Percentiles rank a stretch among this genome's conserved stretches.
These are phyloP conservation scores for Paralinhomoeus sp. DNA, from an alignment of 2,888 invertebrate species.

Conservation along the genomic window DNA sequence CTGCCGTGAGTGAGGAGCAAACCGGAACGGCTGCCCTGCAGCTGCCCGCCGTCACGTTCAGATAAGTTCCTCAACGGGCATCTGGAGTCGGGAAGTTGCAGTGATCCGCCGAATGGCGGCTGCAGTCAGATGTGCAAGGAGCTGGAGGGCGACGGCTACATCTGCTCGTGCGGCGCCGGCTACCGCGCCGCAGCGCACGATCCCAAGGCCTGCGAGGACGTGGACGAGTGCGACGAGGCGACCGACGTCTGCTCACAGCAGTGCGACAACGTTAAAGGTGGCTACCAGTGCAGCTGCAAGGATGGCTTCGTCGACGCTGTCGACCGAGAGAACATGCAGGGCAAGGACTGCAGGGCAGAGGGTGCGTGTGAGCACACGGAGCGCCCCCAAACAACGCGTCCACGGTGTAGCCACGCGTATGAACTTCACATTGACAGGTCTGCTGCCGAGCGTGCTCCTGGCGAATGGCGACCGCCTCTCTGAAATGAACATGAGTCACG, in stretches of 20 bases:
- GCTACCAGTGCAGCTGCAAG: slow-evolving; percentile 60
- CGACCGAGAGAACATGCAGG: slow-evolving; percentile 23
- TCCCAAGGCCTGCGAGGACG: slow-evolving; percentile 35
- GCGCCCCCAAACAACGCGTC: too few species aligned
- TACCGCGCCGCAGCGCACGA: slow-evolving; percentile 40
- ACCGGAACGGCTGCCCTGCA: neutral
- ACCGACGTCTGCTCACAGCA: slow-evolving; percentile 71
- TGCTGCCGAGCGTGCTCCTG: slow-evolving; percentile 38
- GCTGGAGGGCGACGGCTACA: slow-evolving; percentile 46
- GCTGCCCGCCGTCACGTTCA: too few species aligned
- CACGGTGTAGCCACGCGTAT: too few species aligned
- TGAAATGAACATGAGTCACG: slow-evolving; percentile 53
- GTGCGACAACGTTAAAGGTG: slow-evolving; percentile 73
- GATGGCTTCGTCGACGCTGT: slow-evolving; percentile 24
- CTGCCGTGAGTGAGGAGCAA: slow-evolving; percentile 43
- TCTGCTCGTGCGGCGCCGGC: slow-evolving; percentile 78
- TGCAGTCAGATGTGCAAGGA: slow-evolving; percentile 88
- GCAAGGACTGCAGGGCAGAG: slow-evolving; percentile 22
- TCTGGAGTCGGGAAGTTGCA: slow-evolving; percentile 15
- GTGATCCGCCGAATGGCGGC: slow-evolving; percentile 53
- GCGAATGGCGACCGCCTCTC: slow-evolving; percentile 35
- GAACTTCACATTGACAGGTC: too few species aligned
- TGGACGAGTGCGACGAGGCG: slow-evolving; percentile 59
- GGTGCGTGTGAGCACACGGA: slow-evolving; percentile 3
- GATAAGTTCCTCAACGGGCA: too few species aligned